phyloP scores from a whole-genome alignment of 2,797 vertebrate species.

The Microctenopoma stevenorrisi region DNA sequence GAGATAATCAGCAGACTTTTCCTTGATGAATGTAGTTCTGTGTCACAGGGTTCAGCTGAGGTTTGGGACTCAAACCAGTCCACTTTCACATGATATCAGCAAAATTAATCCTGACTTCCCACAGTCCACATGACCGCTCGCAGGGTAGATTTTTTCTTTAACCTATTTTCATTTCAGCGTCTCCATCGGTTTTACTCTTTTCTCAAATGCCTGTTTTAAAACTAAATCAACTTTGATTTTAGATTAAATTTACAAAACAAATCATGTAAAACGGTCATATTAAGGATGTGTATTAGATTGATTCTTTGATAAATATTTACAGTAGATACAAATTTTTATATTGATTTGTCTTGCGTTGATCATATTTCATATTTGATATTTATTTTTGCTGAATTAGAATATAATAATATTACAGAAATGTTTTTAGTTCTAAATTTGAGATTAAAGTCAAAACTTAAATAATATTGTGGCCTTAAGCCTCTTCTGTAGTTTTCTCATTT shows the following conservation, averaged over 20 bases:
- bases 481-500: no score
- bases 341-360: no score
- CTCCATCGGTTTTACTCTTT: neutral
- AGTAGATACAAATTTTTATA: no score
- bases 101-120: slow-evolving; percentile 21
- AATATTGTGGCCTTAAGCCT: no score
- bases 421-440: no score
- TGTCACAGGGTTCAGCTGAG: slow-evolving; percentile 15
- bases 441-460: no score
- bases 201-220: neutral
- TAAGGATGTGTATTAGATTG: neutral
- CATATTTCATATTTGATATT: no score
- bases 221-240: neutral
- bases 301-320: no score
- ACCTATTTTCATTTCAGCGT: slow-evolving; percentile 1
- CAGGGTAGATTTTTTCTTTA: neutral
- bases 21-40: slow-evolving; percentile 22
- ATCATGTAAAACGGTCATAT: neutral
- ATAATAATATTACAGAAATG: no score
- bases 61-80: slow-evolving; percentile 31
- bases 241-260: neutral
- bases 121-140: slow-evolving; percentile 36
- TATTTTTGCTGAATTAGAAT: no score
- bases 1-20: slow-evolving; percentile 12
- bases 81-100: slow-evolving; percentile 39